These are phyloP conservation scores for Eristalis pertinax DNA, from an alignment of 2,888 invertebrate species.

Conservation along the genomic window DNA sequence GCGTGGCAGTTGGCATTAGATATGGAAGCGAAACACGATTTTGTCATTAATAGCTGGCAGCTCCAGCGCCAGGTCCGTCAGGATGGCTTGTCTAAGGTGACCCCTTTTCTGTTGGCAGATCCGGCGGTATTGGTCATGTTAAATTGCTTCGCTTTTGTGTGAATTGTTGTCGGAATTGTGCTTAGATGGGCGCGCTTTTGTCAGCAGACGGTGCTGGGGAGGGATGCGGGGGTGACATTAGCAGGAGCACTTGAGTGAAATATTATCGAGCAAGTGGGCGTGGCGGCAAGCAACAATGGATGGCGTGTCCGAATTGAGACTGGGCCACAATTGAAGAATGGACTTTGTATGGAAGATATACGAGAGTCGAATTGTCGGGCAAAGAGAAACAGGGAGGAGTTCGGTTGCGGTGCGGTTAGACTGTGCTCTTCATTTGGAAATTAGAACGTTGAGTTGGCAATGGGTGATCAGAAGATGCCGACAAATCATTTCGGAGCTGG, in stretches of 20 bases:
- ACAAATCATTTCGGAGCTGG: not conserved
- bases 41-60: conserved; percentile 58
- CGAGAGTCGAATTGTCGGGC: not conserved
- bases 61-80: not conserved
- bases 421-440: too few species aligned
- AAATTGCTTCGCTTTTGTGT: conserved; percentile 40
- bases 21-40: conserved; percentile 64
- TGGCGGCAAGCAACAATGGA: not conserved
- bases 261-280: not conserved
- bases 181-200: not conserved
- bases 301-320: not conserved
- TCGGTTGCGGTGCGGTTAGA: not conserved
- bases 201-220: not conserved
- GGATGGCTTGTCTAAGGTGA: conserved; percentile 14
- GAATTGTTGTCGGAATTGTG: conserved; percentile 45
- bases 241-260: not conserved
- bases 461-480: not conserved
- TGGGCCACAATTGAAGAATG: not conserved
- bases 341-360: not conserved
- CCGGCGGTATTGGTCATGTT: conserved; percentile 16
- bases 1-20: conserved; percentile 68
- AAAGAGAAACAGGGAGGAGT: not conserved
- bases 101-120: conserved; percentile 17
- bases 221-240: too few species aligned
- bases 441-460: too few species aligned